Base-by-base conservation (phyloP, 1,140 invertebrate genomes). In the Dufourea novaeangliae region DNA sequence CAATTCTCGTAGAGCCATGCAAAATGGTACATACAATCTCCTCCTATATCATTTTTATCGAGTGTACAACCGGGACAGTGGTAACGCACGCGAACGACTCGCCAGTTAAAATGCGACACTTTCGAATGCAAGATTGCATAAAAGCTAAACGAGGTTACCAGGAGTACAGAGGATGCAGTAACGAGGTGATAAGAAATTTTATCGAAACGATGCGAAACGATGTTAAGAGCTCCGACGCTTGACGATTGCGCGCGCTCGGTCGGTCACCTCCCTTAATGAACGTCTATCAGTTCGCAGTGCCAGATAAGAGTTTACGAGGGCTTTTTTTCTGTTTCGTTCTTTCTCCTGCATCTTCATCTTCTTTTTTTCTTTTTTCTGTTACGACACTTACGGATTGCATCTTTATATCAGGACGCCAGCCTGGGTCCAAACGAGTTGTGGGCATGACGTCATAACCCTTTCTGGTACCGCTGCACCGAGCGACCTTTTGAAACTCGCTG, bases 221-320 rank as follows among this genome's bases (percentile, higher is more conserved):
- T 59, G 41, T 34, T 63, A 32, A 67, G 44, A 41, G 62, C n/a
- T 37, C n/a, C 12, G 41, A 2, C 22, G 57, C 54, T 29, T 50
- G 57, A 29, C 70, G 12, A 34, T 54, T 44, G 50, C 2, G 25
- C 62, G n/a, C n/a, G n/a, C n/a, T n/a, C n/a, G n/a, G n/a, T n/a
- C n/a, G n/a, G 27, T 50, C 50, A 20, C 14, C 54, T 50, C 79
- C 57, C 73, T 85, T 84, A 80, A 88, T 82, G 81, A 86, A 79
- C 75, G 59, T 76, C 83, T 82, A 88, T 88, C 86, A 79, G 79
- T 85, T 82, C 77, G 84, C 83, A 79, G n/a, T n/a, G 64, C 22
- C 20, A 78, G 78, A 80, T 86, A 84, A 88, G 79, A 86, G 64
- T 87, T 86, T 84, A 84, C 85, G 77, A 85, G 78, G 22, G 29